Conservation (phyloP, 1,140 invertebrate genomes). For the Dufourea novaeangliae region DNA sequence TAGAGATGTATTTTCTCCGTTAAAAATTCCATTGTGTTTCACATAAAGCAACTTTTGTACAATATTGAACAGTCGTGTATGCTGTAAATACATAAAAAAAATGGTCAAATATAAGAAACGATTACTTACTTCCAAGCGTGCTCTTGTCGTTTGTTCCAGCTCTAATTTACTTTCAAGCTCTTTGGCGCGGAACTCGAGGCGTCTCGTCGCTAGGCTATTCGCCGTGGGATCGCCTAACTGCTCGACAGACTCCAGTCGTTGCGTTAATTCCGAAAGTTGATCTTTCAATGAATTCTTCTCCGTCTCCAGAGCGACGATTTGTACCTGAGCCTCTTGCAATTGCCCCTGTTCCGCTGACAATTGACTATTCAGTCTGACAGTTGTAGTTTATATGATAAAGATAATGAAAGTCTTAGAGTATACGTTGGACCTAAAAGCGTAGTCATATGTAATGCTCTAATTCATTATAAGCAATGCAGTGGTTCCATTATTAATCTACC, state of each 20-base stretch:
- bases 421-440: too few relatives aligned
- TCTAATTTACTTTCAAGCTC: constrained; percentile 95
- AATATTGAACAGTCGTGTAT: too few relatives aligned
- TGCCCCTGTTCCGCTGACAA: constrained; percentile 91
- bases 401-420: too few relatives aligned
- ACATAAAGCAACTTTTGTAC: too few relatives aligned
- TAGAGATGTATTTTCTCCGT: too few relatives aligned
- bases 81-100: too few relatives aligned
- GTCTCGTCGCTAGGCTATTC: constrained; percentile 86
- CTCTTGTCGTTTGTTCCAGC: constrained; percentile 92
- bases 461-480: too few relatives aligned
- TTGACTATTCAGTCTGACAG: too few relatives aligned
- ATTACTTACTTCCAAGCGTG: constrained; percentile 88
- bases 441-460: too few relatives aligned
- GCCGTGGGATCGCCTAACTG: constrained; percentile 89
- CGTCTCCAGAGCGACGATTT: constrained; percentile 89
- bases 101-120: background rate
- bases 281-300: constrained; percentile 90
- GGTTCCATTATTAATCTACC: too few relatives aligned
- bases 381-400: too few relatives aligned
- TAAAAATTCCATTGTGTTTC: too few relatives aligned
- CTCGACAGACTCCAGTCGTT: constrained; percentile 90
- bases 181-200: constrained; percentile 90
- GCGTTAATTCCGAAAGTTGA: constrained; percentile 88
- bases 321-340: constrained; percentile 90